Percentiles rank a stretch among this genome's conserved stretches.
phyloP scores from a whole-genome alignment of 2,113 vertebrate species.

The Campylorhamphus procurvoides region DNA sequence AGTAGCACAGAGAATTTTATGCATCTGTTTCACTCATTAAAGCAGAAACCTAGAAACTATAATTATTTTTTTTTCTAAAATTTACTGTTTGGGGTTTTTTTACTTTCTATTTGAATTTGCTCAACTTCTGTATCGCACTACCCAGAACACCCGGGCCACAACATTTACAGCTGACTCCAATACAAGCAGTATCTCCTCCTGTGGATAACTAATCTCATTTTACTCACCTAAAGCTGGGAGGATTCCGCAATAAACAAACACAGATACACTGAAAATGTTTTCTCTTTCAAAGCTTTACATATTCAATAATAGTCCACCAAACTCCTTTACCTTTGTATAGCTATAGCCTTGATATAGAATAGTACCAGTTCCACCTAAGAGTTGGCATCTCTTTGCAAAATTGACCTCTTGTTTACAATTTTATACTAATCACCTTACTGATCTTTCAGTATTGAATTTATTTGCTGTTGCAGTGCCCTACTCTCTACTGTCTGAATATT shows the following conservation, averaged over 20 bases:
- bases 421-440: constrained; percentile 68
- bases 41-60: neutral
- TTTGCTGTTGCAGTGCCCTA: constrained; percentile 76
- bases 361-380: constrained; percentile 9
- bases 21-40: neutral
- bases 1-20: neutral
- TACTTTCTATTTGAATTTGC: neutral
- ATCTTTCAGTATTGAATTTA: constrained; percentile 76
- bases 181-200: neutral
- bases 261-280: neutral
- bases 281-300: neutral
- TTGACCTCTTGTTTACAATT: constrained; percentile 63
- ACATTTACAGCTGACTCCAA: neutral
- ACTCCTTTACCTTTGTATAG: neutral
- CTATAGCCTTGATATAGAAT: neutral
- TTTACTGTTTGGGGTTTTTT: neutral
- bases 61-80: neutral
- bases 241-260: neutral
- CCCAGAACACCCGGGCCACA: neutral
- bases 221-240: neutral
- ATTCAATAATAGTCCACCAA: neutral
- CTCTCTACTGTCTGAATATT: constrained; percentile 91
- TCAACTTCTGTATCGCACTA: neutral
- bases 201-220: neutral
- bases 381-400: constrained; percentile 72